A percentile compares a stretch with the other conserved stretches of the same genome.
phyloP scores from a whole-genome alignment of 2,113 vertebrate species.

The Cisticola juncidis region DNA sequence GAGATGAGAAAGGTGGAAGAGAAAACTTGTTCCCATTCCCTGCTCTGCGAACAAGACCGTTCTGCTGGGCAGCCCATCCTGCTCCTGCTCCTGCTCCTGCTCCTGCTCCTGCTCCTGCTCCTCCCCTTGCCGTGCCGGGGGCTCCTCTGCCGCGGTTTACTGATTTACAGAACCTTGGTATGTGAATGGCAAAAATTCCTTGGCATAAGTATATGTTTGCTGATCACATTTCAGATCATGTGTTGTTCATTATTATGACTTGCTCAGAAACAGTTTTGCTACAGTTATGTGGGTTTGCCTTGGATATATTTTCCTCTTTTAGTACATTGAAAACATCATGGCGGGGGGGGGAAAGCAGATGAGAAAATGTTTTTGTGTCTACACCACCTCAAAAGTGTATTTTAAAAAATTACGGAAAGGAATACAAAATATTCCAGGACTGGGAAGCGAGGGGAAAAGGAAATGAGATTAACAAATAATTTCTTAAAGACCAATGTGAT shows the following conservation, averaged over 20 bases:
- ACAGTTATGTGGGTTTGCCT: conserved; percentile 75
- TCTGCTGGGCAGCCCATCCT: conserved; percentile 13
- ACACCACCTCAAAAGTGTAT: conserved; percentile 35
- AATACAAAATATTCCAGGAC: background rate
- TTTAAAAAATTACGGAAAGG: conserved; percentile 13
- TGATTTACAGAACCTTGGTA: conserved; percentile 76
- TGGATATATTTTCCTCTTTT: conserved; percentile 56
- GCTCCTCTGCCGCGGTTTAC: conserved; percentile 66
- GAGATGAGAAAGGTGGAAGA: background rate
- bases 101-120: background rate
- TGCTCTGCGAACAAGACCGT: background rate
- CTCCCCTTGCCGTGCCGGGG: background rate
- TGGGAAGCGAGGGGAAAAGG: background rate
- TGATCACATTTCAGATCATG: conserved; percentile 85
- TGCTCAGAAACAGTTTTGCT: conserved; percentile 79
- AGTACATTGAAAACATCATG: conserved; percentile 65
- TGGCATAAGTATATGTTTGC: conserved; percentile 80
- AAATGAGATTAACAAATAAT: background rate
- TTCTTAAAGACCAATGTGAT: conserved; percentile 13
- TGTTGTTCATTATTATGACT: conserved; percentile 84
- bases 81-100: background rate
- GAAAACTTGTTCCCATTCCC: background rate
- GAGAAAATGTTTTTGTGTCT: conserved; percentile 50
- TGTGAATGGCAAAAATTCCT: conserved; percentile 78
- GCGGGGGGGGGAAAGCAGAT: background rate